These are phyloP conservation scores for Subanguina moxae DNA, from an alignment of 1,140 invertebrate species.

Conservation along the genomic window DNA sequence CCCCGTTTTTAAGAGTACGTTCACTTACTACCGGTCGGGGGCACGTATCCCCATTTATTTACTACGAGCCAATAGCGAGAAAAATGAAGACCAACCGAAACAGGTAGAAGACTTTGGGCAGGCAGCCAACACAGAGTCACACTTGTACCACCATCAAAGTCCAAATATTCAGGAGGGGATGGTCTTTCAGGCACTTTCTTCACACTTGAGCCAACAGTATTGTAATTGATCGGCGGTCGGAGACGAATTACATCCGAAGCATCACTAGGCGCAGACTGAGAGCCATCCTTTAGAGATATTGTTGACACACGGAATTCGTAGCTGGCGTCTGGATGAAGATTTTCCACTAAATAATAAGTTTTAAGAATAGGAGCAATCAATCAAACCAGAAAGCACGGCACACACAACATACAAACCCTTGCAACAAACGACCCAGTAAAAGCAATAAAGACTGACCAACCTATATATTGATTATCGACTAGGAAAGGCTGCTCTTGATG, in stretches of 20 bases:
- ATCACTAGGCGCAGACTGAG: conserved; percentile 37
- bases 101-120: conserved; percentile 53
- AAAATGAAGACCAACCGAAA: conserved; percentile 37
- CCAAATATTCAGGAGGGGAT: conserved; percentile 52
- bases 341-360: conserved; percentile 52
- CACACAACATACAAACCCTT: not conserved
- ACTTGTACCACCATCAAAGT: conserved; percentile 51
- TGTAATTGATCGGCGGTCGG: not conserved
- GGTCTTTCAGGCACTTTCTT: conserved; percentile 39
- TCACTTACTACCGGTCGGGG: too few relatives aligned
- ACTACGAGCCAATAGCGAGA: not conserved
- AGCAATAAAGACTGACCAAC: conserved; percentile 2
- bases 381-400: too few relatives aligned
- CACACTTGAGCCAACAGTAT: not conserved
- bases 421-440: not conserved
- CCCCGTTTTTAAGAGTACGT: too few relatives aligned
- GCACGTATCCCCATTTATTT: too few relatives aligned
- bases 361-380: too few relatives aligned
- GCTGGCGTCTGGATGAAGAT: conserved; percentile 44
- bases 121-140: conserved; percentile 57
- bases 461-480: conserved; percentile 25
- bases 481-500: conserved; percentile 1
- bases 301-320: conserved; percentile 57
- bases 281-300: conserved; percentile 26
- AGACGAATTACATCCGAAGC: conserved; percentile 47